A percentile compares a stretch with the other conserved stretches of the same genome.
Conservation (phyloP, 2,888 invertebrate genomes). For the Encarsia formosa region DNA sequence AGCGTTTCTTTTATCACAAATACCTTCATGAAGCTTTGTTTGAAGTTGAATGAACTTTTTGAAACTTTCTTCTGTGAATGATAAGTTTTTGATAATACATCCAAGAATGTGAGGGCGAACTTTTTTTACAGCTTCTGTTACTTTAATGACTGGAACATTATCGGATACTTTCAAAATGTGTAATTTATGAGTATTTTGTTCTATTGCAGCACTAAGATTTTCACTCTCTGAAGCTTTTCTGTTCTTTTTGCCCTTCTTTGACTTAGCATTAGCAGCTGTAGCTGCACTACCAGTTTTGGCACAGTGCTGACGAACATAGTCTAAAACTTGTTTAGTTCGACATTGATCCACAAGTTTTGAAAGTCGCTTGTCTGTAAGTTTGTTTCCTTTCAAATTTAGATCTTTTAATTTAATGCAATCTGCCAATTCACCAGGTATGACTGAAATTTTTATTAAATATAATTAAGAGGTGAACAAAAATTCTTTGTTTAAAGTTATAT, state of each 20-base stretch:
- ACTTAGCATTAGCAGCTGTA: conserved; percentile 32
- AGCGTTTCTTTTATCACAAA: conserved; percentile 72
- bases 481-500: background rate
- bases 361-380: conserved; percentile 67
- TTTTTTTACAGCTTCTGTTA: conserved; percentile 57
- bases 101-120: conserved; percentile 70
- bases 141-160: conserved; percentile 53
- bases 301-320: conserved; percentile 70
- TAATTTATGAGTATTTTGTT: conserved; percentile 44
- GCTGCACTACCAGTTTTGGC: conserved; percentile 44
- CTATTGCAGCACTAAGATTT: conserved; percentile 31
- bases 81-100: conserved; percentile 65
- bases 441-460: conserved; percentile 32
- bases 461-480: background rate
- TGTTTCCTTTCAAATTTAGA: conserved; percentile 70
- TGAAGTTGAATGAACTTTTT: conserved; percentile 77
- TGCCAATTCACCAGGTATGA: conserved; percentile 67
- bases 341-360: conserved; percentile 72
- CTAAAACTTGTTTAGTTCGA: conserved; percentile 70
- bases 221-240: conserved; percentile 40
- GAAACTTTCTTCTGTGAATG: conserved; percentile 61
- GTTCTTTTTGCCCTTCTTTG: conserved; percentile 43
- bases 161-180: conserved; percentile 48
- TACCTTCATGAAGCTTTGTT: conserved; percentile 69
- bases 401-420: conserved; percentile 73